Percentiles rank a stretch among this genome's conserved stretches.
phyloP scores from a whole-genome alignment of 2,888 invertebrate species.

The Diarsia mendica region DNA sequence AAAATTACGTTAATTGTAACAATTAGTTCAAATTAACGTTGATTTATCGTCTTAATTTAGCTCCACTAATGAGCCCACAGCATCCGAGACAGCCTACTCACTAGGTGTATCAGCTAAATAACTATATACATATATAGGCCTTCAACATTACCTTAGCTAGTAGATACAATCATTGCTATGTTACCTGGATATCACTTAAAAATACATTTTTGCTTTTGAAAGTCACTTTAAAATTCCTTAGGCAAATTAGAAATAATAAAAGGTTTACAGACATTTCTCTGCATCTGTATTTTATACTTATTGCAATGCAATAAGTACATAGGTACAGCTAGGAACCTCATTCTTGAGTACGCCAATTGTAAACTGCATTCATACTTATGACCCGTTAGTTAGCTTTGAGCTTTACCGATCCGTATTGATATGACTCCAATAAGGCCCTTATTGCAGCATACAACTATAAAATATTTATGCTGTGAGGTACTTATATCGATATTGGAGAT shows the following conservation, averaged over 20 bases:
- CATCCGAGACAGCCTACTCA: background rate
- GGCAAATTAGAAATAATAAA: background rate
- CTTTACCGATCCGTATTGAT: background rate
- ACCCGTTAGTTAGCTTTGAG: constrained; percentile 7
- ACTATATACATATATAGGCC: background rate
- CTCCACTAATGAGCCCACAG: background rate
- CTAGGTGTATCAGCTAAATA: background rate
- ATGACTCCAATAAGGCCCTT: constrained; percentile 10
- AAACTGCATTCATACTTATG: background rate
- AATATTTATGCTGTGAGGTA: constrained; percentile 6
- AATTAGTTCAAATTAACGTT: background rate
- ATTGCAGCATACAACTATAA: background rate
- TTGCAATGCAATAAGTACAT: background rate
- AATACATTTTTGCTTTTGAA: background rate
- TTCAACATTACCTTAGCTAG: background rate
- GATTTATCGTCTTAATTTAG: background rate
- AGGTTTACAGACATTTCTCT: background rate
- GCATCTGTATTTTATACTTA: background rate
- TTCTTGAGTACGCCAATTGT: background rate
- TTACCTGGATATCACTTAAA: background rate
- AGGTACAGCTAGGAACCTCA: background rate
- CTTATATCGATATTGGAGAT: background rate
- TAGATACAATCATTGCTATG: background rate
- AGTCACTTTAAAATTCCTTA: background rate
- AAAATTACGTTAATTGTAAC: background rate